Conservation (phyloP, 2,113 vertebrate species). For the Pelobates fuscus region DNA sequence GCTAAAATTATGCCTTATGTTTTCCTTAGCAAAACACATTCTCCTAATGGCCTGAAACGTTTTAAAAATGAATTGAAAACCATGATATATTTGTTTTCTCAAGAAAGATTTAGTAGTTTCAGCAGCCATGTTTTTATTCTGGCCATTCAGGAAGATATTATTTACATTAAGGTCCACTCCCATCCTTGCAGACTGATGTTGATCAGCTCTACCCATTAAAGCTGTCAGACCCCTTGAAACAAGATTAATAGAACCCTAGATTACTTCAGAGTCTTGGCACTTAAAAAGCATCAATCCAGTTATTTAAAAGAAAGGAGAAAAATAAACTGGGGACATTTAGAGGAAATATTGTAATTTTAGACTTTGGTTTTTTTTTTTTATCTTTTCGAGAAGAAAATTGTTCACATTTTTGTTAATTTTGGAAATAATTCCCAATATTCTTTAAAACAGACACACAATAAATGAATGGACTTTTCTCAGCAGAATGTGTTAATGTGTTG, state of each 20-base stretch:
- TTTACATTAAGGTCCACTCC: constrained; percentile 68
- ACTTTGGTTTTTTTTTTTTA: no score
- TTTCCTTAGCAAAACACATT: constrained; percentile 55
- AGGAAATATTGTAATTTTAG: constrained; percentile 4
- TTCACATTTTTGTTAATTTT: no score
- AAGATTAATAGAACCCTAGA: constrained; percentile 71
- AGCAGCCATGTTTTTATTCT: constrained; percentile 57
- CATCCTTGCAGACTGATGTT: constrained; percentile 68
- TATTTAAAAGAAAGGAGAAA: constrained; percentile 1
- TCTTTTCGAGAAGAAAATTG: no score
- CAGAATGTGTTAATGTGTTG: no score
- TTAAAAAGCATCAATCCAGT: constrained; percentile 51
- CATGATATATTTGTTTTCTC: constrained; percentile 54
- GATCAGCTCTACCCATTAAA: constrained; percentile 74
- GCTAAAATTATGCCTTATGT: constrained; percentile 51
- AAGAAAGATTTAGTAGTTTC: constrained; percentile 51
- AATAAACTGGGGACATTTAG: neutral
- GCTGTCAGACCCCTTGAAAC: constrained; percentile 65
- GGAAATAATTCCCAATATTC: no score
- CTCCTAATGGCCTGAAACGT: constrained; percentile 53
- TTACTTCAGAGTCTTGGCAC: constrained; percentile 70
- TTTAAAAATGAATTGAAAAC: constrained; percentile 43
- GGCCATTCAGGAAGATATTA: constrained; percentile 61
- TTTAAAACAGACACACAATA: no score
- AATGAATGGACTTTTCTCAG: no score